Evolutionary conservation across 2,888 invertebrate genomes (phyloP).

Genomic region (Scrobipalpa costella): DNA sequence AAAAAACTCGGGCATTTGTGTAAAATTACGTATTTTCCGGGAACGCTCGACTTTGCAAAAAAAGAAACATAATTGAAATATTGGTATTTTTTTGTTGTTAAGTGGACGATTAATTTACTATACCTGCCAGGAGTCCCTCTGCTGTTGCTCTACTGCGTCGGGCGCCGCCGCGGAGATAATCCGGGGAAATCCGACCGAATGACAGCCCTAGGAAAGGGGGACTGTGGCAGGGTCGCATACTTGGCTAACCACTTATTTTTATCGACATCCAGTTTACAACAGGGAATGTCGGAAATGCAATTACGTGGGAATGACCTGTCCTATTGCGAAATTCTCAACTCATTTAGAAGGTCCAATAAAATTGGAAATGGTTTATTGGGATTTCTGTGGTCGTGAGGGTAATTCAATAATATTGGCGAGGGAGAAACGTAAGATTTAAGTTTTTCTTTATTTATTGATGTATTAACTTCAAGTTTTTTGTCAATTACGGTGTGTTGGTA

Average conservation of each 20-base stretch:
- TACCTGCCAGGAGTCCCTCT: no score
- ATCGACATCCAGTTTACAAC: slow-evolving; percentile 21
- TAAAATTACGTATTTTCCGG: no score
- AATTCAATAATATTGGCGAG: background rate
- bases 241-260: slow-evolving; percentile 16
- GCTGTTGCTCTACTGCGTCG: no score
- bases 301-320: slow-evolving; percentile 16
- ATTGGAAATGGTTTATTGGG: slow-evolving; percentile 11
- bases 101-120: no score
- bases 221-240: slow-evolving; percentile 12
- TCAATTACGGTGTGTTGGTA: background rate
- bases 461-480: background rate
- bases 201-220: background rate
- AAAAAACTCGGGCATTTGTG: no score
- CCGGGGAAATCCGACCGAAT: no score
- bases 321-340: slow-evolving; percentile 10
- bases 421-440: background rate
- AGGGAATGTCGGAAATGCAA: slow-evolving; percentile 19
- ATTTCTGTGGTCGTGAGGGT: background rate
- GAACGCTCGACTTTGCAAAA: no score
- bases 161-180: no score
- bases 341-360: slow-evolving; percentile 4
- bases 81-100: no score
- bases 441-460: background rate
- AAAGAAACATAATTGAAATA: no score